Conservation (phyloP, 2,113 vertebrate genomes). For the Procavia capensis region DNA sequence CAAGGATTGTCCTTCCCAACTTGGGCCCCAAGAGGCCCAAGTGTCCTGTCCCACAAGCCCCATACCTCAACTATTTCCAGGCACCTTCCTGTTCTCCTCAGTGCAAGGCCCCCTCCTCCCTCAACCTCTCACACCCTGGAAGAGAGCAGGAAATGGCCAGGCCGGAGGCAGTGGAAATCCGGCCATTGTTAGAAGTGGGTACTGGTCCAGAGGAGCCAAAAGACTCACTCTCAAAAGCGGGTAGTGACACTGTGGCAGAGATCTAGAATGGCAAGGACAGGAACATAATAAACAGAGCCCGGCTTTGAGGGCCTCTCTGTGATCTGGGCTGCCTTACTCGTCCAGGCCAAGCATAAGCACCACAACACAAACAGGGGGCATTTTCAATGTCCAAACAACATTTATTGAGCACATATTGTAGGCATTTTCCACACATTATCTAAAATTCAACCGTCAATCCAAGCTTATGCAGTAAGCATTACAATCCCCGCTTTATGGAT, state of each 20-base stretch:
- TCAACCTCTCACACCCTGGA: slow-evolving; percentile 70
- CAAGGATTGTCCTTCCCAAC: slow-evolving; percentile 11
- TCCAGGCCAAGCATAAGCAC: not conserved
- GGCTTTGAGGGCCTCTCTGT: not conserved
- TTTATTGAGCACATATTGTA: not conserved
- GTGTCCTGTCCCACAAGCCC: slow-evolving; percentile 18
- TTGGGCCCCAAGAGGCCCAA: not conserved
- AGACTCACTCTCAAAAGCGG: slow-evolving; percentile 59
- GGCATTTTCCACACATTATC: not conserved
- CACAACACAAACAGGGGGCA: not conserved
- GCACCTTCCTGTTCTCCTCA: slow-evolving; percentile 53
- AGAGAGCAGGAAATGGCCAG: slow-evolving; percentile 78
- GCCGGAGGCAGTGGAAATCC: slow-evolving; percentile 82
- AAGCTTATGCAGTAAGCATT: not conserved
- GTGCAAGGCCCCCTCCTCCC: slow-evolving; percentile 33
- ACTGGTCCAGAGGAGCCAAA: slow-evolving; percentile 55
- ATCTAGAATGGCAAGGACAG: not conserved
- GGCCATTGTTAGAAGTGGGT: slow-evolving; percentile 78
- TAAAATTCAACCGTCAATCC: not conserved
- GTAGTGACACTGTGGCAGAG: not conserved
- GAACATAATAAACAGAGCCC: not conserved
- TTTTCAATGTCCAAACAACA: not conserved
- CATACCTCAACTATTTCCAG: slow-evolving; percentile 48
- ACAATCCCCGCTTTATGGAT: not conserved
- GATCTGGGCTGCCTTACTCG: not conserved